A percentile compares a stretch with the other conserved stretches of the same genome.
These are phyloP conservation scores for Cotesia congregata DNA, from an alignment of 2,888 invertebrate species.

Conservation along the genomic window DNA sequence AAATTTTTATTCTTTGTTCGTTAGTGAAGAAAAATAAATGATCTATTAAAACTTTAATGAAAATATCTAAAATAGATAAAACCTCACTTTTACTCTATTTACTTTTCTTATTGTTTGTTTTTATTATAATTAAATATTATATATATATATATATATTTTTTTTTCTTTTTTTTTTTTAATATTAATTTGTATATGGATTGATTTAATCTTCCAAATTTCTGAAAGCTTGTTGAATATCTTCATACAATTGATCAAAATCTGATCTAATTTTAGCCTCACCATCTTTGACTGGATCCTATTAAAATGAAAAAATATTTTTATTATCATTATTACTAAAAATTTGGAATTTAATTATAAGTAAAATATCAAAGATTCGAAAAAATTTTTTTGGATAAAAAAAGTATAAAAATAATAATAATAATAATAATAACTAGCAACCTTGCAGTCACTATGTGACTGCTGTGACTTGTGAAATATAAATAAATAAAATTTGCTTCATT, in stretches of 20 bases:
- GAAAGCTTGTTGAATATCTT: conserved; percentile 97
- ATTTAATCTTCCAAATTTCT: conserved; percentile 96
- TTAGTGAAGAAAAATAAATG: no score
- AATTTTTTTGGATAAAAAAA: no score
- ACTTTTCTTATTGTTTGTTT: conserved; percentile 43
- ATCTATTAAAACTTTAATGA: no score
- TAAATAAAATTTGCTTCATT: no score
- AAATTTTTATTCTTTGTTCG: no score
- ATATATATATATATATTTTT: background rate
- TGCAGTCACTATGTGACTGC: no score
- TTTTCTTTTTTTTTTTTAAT: background rate
- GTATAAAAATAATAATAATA: no score
- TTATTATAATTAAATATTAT: conserved; percentile 13
- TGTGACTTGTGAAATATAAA: no score
- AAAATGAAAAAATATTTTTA: conserved; percentile 27
- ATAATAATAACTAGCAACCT: no score
- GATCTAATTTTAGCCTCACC: conserved; percentile 97
- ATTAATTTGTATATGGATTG: background rate
- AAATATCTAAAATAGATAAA: background rate
- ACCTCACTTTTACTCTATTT: conserved; percentile 17
- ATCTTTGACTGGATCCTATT: conserved; percentile 96
- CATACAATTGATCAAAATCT: conserved; percentile 96
- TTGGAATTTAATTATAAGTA: background rate
- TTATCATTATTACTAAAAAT: conserved; percentile 4
- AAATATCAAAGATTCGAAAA: no score